These are phyloP conservation scores for Calcarius lapponicus DNA, from an alignment of 2,797 vertebrate species.

Conservation along the genomic window DNA sequence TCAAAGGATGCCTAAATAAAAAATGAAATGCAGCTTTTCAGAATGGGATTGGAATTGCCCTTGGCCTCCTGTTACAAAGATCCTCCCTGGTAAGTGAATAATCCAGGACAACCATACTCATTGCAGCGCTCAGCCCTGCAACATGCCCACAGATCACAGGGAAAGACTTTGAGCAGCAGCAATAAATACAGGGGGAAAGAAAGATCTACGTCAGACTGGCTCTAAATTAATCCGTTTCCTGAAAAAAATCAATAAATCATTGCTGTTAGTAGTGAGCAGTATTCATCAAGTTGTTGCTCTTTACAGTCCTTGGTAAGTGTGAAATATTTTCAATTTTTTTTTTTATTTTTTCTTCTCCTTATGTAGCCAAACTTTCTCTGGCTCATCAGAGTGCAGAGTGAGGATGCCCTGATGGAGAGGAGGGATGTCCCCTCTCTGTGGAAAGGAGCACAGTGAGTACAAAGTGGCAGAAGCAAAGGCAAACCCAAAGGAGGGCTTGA, in stretches of 20 bases:
- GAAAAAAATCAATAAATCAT: background rate
- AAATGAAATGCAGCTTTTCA: background rate
- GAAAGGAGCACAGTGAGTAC: background rate
- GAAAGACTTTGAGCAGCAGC: background rate
- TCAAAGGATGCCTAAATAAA: slow-evolving; percentile 36
- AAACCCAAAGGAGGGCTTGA: background rate
- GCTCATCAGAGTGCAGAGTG: background rate
- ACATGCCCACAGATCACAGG: background rate
- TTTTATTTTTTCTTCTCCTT: background rate
- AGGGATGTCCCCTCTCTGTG: background rate
- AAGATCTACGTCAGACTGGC: background rate
- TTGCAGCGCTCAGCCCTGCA: background rate
- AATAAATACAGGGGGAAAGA: background rate
- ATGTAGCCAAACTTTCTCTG: background rate
- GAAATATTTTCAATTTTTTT: background rate
- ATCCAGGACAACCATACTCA: background rate
- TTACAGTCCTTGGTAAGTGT: background rate
- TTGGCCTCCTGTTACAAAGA: slow-evolving; percentile 3
- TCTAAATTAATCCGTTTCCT: background rate
- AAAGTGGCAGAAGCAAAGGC: background rate
- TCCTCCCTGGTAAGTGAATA: background rate
- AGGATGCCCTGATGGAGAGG: background rate
- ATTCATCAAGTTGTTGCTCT: background rate
- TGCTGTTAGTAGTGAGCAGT: background rate
- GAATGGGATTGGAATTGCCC: slow-evolving; percentile 4